Base-by-base conservation (phyloP, 2,888 invertebrate species). In the Drosophila buzzatii region DNA sequence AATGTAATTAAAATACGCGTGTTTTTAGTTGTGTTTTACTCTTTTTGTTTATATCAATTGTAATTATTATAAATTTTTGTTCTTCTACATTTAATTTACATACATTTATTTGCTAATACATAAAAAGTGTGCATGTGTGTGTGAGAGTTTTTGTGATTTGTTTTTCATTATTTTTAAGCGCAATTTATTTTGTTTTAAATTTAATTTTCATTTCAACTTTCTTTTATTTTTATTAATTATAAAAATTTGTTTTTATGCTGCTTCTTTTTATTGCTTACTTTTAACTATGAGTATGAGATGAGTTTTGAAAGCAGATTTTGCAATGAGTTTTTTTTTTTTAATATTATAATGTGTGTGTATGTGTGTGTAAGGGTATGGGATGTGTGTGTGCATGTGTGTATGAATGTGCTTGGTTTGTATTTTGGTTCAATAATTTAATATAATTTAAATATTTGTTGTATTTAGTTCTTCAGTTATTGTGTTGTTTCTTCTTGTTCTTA, bases 241-340 rank as follows among this genome's bases (percentile, higher is more conserved):
- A 37, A 42, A 57, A 35, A 9, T 47, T 31, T 55, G 41, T 53
- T 4, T 75, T 33, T 49, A 52, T 31, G 60, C 41, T 60, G 61
- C 63, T 69, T 44, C 66, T 51, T 66, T 51, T 33, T 66, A 70
- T 79, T 58, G 70, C 89, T 88, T 83, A 88, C 58, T 73, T 85
- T 79, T 85, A 85, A 81, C 86, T 85, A 85, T 85, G 85, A 85
- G 77, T 85, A 85, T 85, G 85, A 85, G 88, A 85, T 85, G 85
- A 85, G 88, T 88, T 84, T 76, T 85, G 86, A 82, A 87, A 82
- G 90, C 86, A 83, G 85, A 85, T 88, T 87, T 81, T 84, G 81
- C 87, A 85, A 83, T 76, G 81, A 81, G 65, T 86, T 57, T 47
- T 66, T 64, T 45, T 69, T 63, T 62, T 73, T 65, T n/a, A n/a